Conservation (phyloP, 2,113 vertebrate species). For the Laterallus jamaicensis region DNA sequence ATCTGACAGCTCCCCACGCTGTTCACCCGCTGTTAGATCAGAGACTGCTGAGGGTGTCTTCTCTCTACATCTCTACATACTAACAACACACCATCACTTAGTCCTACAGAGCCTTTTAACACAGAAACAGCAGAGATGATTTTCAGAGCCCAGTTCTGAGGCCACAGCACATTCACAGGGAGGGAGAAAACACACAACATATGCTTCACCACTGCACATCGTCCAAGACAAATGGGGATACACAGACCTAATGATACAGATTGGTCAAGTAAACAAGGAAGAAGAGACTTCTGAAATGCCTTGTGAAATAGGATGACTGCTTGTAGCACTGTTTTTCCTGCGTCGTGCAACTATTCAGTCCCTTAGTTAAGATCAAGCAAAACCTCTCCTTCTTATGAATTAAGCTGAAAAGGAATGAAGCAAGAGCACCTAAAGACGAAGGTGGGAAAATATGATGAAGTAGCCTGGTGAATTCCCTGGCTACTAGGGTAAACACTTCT, state of each 20-base stretch:
- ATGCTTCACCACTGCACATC: fast-evolving
- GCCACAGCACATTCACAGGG: background rate
- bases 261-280: background rate
- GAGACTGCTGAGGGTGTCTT: background rate
- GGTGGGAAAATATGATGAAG: background rate
- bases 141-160: background rate
- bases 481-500: background rate
- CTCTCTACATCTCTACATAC: background rate
- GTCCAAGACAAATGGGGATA: background rate
- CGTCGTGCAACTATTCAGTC: background rate
- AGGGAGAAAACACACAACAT: background rate
- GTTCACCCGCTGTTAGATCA: background rate
- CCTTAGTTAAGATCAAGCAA: background rate
- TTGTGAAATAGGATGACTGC: background rate
- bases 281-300: background rate
- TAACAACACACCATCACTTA: background rate
- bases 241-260: background rate
- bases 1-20: background rate
- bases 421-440: background rate
- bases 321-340: background rate
- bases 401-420: background rate
- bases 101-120: background rate
- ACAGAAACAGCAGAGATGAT: background rate
- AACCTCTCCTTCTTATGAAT: background rate
- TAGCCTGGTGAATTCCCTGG: background rate